phyloP scores from a whole-genome alignment of 2,797 vertebrate genomes.

The Hemibagrus guttatus region DNA sequence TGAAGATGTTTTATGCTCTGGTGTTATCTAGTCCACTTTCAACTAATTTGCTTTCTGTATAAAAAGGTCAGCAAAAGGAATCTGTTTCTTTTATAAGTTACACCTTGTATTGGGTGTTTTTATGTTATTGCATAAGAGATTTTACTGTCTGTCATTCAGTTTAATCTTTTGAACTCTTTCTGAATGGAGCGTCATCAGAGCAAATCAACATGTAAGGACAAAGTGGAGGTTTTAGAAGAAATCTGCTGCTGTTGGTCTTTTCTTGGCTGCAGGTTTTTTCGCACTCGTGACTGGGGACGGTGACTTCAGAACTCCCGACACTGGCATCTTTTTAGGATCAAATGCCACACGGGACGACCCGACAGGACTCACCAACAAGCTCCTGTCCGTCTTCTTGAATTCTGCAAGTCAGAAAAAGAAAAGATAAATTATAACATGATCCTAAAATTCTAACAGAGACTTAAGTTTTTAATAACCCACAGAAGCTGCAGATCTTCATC shows the following conservation, averaged over 20 bases:
- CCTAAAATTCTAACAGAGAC: not conserved
- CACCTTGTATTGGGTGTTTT: not conserved
- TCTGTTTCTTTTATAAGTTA: not conserved
- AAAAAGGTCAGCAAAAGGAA: not conserved
- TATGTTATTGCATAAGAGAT: not conserved
- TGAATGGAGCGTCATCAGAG: not conserved
- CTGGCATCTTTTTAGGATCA: slow-evolving; percentile 89
- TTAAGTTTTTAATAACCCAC: not conserved
- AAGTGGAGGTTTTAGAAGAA: slow-evolving; percentile 78
- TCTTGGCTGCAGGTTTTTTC: slow-evolving; percentile 55
- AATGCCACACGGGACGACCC: slow-evolving; percentile 87
- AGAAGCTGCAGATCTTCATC: not conserved
- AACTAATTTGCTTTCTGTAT: not conserved
- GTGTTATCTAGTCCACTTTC: not conserved
- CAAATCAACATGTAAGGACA: no score
- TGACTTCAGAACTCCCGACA: slow-evolving; percentile 86
- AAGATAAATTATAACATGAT: not conserved
- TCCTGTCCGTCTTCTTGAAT: slow-evolving; percentile 89
- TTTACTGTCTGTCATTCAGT: not conserved
- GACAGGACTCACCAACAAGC: slow-evolving; percentile 86
- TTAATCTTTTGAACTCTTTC: not conserved
- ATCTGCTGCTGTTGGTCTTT: slow-evolving; percentile 68
- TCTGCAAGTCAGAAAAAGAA: slow-evolving; percentile 71
- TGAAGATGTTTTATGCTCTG: not conserved
- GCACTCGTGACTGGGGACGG: slow-evolving; percentile 50